Conservation (phyloP, 2,888 invertebrate species). For the Drosophila mercatorum region DNA sequence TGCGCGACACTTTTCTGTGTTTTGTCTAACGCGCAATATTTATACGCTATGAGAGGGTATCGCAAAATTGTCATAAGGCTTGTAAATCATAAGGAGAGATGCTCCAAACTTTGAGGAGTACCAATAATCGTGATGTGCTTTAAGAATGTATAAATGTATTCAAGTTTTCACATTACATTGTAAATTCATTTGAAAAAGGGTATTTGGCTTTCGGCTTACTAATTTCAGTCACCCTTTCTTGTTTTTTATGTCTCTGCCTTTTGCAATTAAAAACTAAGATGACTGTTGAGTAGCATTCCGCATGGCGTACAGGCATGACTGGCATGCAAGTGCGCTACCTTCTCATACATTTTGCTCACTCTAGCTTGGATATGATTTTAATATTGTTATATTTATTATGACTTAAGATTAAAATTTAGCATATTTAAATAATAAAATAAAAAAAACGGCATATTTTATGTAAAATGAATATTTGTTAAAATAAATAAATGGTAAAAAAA, state of each 20-base stretch:
- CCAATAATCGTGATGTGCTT: not conserved
- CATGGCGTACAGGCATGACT: slow-evolving; percentile 1
- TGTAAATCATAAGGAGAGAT: not conserved
- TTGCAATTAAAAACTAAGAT: slow-evolving; percentile 65
- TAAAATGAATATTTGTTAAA: too few relatives aligned
- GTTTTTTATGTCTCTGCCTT: slow-evolving; percentile 42
- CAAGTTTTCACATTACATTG: too few relatives aligned
- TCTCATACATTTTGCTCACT: not conserved
- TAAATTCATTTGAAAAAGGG: not conserved
- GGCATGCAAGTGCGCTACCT: slow-evolving; percentile 21
- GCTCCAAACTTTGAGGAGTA: not conserved
- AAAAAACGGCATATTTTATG: too few relatives aligned
- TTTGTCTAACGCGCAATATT: slow-evolving; percentile 52
- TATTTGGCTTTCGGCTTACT: slow-evolving; percentile 1
- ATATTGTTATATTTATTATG: too few relatives aligned
- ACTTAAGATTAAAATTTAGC: too few relatives aligned
- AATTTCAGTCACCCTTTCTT: slow-evolving; percentile 15
- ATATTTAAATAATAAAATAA: too few relatives aligned
- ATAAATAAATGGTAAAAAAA: too few relatives aligned
- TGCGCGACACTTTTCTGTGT: slow-evolving; percentile 53
- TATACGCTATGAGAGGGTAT: not conserved
- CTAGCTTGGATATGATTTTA: not conserved
- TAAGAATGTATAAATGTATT: not conserved
- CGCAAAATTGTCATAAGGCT: not conserved
- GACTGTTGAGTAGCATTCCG: slow-evolving; percentile 25